Evolutionary conservation across 2,797 vertebrate genomes (phyloP).

Genomic region (Falco peregrinus): DNA sequence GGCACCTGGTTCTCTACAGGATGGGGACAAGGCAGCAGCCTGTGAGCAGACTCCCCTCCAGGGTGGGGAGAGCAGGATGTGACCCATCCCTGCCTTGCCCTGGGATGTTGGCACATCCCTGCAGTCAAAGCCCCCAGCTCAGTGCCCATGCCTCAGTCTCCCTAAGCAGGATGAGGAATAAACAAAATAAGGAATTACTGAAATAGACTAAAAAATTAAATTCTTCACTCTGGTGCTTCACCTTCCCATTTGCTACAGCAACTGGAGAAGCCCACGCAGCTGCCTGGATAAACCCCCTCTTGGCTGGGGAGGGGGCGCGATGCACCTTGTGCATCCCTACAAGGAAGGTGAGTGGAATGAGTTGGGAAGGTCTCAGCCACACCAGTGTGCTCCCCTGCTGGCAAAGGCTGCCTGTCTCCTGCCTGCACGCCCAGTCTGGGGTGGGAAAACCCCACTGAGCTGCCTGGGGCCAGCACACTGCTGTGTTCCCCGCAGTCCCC

Average conservation of each 20-base stretch:
- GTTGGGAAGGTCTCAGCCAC: neutral
- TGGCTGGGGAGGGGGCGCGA: neutral
- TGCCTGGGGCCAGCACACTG: neutral
- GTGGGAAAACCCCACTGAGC: neutral
- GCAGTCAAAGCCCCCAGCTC: neutral
- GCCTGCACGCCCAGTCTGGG: fast-evolving
- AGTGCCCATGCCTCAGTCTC: neutral
- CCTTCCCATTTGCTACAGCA: neutral
- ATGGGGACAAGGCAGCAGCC: neutral
- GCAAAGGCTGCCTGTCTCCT: neutral
- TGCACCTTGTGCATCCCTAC: neutral
- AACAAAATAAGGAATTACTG: neutral
- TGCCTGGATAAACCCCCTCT: neutral
- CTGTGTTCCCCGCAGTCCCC: fast-evolving
- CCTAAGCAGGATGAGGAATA: neutral
- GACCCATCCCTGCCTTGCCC: neutral
- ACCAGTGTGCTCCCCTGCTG: fast-evolving
- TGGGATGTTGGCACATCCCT: neutral
- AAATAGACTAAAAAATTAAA: neutral
- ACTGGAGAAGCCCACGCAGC: fast-evolving
- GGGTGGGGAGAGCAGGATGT: neutral
- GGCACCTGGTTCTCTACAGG: neutral
- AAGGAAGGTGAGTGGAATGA: neutral
- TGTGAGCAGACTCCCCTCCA: neutral
- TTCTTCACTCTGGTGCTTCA: neutral